Evolutionary conservation across 2,888 invertebrate species (phyloP).

Genomic region (Agrotis segetum): DNA sequence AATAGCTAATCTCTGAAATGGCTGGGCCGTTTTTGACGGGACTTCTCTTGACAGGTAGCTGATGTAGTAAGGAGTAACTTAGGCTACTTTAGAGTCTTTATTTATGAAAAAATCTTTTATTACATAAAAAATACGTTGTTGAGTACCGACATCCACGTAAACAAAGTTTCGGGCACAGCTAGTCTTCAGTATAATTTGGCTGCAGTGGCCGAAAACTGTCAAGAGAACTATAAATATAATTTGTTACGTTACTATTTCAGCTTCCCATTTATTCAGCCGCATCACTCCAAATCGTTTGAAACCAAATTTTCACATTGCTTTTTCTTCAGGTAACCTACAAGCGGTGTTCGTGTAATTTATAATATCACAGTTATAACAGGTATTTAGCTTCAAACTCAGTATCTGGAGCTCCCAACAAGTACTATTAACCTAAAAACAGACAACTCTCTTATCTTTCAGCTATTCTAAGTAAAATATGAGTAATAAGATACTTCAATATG

Average conservation of each 20-base stretch:
- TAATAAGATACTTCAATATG: not conserved
- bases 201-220: no score
- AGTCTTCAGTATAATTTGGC: no score
- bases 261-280: not conserved
- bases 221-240: no score
- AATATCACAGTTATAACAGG: not conserved
- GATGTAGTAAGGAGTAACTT: no score
- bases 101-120: no score
- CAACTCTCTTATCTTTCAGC: not conserved
- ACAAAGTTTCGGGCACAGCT: no score
- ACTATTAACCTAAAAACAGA: not conserved
- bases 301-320: not conserved
- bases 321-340: not conserved
- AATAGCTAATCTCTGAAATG: no score
- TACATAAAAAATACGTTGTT: no score
- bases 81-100: no score
- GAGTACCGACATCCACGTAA: no score
- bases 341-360: not conserved
- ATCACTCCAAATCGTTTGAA: not conserved
- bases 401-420: not conserved
- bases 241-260: not conserved
- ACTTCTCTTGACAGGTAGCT: no score
- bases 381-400: not conserved
- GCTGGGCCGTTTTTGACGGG: no score
- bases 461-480: not conserved